These are phyloP conservation scores for Ischnura elegans DNA, from an alignment of 2,888 invertebrate species.

Conservation along the genomic window DNA sequence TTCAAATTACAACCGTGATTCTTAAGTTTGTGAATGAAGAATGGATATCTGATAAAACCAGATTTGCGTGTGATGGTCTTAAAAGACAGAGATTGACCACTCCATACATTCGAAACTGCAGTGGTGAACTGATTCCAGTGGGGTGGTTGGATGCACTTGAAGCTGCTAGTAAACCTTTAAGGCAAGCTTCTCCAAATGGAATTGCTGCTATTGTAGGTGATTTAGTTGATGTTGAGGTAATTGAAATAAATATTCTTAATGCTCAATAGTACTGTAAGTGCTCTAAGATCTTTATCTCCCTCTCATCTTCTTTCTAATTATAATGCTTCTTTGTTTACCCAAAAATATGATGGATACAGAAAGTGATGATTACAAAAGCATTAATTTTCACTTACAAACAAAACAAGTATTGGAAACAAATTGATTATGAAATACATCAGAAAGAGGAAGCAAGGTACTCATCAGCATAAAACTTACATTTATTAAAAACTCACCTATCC, in stretches of 20 bases:
- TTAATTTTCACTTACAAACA: no score
- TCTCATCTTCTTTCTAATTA: no score
- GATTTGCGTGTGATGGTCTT: constrained; percentile 98
- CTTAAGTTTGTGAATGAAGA: constrained; percentile 91
- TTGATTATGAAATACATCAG: no score
- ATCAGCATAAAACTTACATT: no score
- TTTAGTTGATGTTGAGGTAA: constrained; percentile 90
- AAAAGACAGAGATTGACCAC: constrained; percentile 96
- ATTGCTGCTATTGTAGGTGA: constrained; percentile 94
- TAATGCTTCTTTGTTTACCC: no score
- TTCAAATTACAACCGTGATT: neutral
- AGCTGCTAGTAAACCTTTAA: constrained; percentile 82
- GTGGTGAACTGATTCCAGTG: constrained; percentile 88
- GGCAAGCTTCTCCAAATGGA: constrained; percentile 84
- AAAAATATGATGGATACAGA: no score
- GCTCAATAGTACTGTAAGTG: no score
- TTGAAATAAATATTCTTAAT: neutral
- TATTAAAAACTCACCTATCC: no score
- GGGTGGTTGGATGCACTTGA: constrained; percentile 98
- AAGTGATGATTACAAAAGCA: no score
- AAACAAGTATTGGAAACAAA: no score
- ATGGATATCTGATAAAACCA: constrained; percentile 98
- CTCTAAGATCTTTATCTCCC: no score
- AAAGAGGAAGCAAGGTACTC: no score
- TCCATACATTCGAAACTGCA: constrained; percentile 92